Conservation (phyloP, 53 echinoderm and acorn worm genomes). For the Antedon mediterranea region DNA sequence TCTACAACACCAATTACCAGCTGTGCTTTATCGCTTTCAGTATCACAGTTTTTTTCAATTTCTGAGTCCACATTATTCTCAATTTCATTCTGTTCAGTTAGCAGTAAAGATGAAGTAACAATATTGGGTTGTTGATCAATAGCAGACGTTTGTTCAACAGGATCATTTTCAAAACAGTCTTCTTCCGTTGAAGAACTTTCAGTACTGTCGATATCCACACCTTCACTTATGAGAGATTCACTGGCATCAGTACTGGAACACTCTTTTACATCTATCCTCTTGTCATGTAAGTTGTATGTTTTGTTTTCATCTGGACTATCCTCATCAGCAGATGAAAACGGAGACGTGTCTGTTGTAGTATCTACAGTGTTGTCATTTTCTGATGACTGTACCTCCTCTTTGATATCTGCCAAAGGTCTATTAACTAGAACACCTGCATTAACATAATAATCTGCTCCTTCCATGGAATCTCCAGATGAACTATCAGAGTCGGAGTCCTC, state of each 20-base stretch:
- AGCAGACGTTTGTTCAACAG: no score
- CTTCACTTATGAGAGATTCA: not conserved
- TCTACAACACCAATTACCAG: no score
- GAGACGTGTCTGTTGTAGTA: not conserved
- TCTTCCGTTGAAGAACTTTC: not conserved
- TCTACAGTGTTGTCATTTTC: not conserved
- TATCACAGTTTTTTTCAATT: no score
- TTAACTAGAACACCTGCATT: not conserved
- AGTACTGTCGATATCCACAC: not conserved
- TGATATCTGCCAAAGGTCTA: not conserved
- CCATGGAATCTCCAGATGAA: not conserved
- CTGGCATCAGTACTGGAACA: not conserved
- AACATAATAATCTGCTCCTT: not conserved
- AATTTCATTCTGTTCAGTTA: no score
- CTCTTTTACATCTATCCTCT: not conserved
- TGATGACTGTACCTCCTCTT: not conserved
- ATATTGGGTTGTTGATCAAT: no score
- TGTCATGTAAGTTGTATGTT: not conserved
- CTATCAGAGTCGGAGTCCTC: not conserved
- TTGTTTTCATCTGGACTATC: not conserved
- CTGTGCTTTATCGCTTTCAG: no score
- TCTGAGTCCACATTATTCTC: no score
- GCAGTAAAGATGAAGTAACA: no score
- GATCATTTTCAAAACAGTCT: no score
- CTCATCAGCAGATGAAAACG: not conserved